A percentile compares a stretch with the other conserved stretches of the same genome.
These are phyloP conservation scores for Agrypnia vestita DNA, from an alignment of 1,140 invertebrate genomes.

Conservation along the genomic window DNA sequence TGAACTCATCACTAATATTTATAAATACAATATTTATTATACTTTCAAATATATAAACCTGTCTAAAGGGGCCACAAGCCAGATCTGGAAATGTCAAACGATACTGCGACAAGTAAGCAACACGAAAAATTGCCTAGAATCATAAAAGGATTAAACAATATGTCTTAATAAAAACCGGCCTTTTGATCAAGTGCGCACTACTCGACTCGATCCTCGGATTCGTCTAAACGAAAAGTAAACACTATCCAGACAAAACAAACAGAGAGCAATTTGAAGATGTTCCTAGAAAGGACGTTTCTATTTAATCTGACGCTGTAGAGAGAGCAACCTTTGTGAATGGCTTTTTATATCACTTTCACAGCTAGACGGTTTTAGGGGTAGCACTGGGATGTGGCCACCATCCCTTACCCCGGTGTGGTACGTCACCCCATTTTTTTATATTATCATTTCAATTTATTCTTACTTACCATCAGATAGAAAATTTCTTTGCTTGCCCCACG, in stretches of 20 bases:
- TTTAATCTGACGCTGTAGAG: background rate
- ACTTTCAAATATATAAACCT: too few species aligned
- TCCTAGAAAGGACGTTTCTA: background rate
- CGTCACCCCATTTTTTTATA: constrained; percentile 58
- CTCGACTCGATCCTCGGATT: constrained; percentile 15
- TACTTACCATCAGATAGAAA: constrained; percentile 60
- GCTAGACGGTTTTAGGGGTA: background rate
- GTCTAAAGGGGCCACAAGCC: too few species aligned
- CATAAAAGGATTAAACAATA: background rate
- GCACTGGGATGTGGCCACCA: background rate
- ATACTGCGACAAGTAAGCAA: too few species aligned
- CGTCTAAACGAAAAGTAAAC: constrained; percentile 17
- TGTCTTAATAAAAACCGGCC: background rate
- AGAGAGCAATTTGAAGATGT: background rate
- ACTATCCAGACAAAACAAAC: background rate
- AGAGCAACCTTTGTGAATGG: background rate
- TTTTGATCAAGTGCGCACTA: background rate
- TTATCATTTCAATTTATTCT: constrained; percentile 61
- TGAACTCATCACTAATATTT: too few species aligned
- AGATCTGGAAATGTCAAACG: too few species aligned
- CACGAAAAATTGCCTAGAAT: too few species aligned
- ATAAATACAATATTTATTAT: too few species aligned
- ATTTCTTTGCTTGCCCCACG: constrained; percentile 32
- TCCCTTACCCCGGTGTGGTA: constrained; percentile 17
- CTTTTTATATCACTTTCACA: background rate